These are phyloP conservation scores for Holocentrus rufus DNA, from an alignment of 2,797 vertebrate genomes.

Conservation along the genomic window DNA sequence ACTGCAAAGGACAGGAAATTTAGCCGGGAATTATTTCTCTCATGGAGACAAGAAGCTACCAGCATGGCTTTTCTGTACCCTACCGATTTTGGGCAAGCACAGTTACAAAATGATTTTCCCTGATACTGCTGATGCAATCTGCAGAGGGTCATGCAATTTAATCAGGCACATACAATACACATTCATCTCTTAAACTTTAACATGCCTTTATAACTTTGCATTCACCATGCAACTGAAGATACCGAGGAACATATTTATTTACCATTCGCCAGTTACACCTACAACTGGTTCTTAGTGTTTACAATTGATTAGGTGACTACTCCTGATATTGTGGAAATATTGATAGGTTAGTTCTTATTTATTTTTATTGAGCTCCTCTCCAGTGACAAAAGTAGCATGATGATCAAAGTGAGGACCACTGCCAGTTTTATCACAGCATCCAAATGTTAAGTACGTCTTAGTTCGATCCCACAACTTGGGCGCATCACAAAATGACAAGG, in stretches of 20 bases:
- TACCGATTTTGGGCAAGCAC: conserved; percentile 35
- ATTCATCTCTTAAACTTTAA: conserved; percentile 40
- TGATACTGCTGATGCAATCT: conserved; percentile 26
- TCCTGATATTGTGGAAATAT: conserved; percentile 16
- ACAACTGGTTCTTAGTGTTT: conserved; percentile 45
- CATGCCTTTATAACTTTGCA: conserved; percentile 57
- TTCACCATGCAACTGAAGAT: conserved; percentile 52
- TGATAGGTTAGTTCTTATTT: not conserved
- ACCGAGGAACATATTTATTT: conserved; percentile 29
- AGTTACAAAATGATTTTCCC: conserved; percentile 22
- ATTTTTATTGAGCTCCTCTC: not conserved
- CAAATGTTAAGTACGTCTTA: conserved; percentile 22
- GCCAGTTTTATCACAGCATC: conserved; percentile 28
- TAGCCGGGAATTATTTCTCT: conserved; percentile 19
- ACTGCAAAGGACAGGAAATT: conserved; percentile 33
- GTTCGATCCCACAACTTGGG: conserved; percentile 1
- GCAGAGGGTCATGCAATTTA: conserved; percentile 55
- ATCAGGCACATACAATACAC: conserved; percentile 52
- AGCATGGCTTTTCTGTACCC: conserved; percentile 10
- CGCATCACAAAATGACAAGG: conserved; percentile 12
- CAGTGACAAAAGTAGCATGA: conserved; percentile 6
- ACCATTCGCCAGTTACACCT: conserved; percentile 31
- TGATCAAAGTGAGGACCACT: conserved; percentile 32
- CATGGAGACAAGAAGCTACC: conserved; percentile 33
- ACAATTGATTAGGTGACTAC: not conserved